Evolutionary conservation across 2,888 invertebrate species (phyloP).

Genomic region (Ophion ellenae): DNA sequence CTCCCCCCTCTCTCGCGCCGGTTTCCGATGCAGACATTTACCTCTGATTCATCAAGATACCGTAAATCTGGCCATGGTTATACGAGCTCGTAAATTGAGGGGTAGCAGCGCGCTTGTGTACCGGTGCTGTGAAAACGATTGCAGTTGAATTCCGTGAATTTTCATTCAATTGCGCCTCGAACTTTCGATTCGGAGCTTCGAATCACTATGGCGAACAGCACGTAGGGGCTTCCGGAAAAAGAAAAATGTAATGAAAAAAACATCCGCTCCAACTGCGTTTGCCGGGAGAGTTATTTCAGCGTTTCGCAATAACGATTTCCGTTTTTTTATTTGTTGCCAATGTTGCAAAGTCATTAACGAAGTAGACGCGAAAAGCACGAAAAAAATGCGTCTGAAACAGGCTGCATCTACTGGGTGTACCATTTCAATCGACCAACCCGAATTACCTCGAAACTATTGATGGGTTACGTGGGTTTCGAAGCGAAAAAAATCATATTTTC

Average conservation of each 20-base stretch:
- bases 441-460: not conserved
- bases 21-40: constrained; percentile 1
- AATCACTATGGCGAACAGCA: not conserved
- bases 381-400: not conserved
- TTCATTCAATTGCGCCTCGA: constrained; percentile 3
- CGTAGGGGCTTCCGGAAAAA: not conserved
- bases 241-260: constrained; percentile 1
- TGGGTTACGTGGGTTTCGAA: no score
- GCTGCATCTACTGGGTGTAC: not conserved
- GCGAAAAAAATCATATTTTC: no score
- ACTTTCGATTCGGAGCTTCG: not conserved
- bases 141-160: constrained; percentile 6
- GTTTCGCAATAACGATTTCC: not conserved
- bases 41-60: not conserved
- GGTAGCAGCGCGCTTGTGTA: not conserved
- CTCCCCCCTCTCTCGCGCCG: not conserved
- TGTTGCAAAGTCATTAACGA: constrained; percentile 48
- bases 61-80: not conserved
- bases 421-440: no score
- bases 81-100: not conserved
- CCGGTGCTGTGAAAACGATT: constrained; percentile 5
- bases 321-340: constrained; percentile 5
- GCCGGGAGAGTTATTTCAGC: not conserved
- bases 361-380: constrained; percentile 40
- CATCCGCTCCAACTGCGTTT: not conserved